Base-by-base conservation (phyloP, 2,888 invertebrate species). In the Spicauda simplicius region DNA sequence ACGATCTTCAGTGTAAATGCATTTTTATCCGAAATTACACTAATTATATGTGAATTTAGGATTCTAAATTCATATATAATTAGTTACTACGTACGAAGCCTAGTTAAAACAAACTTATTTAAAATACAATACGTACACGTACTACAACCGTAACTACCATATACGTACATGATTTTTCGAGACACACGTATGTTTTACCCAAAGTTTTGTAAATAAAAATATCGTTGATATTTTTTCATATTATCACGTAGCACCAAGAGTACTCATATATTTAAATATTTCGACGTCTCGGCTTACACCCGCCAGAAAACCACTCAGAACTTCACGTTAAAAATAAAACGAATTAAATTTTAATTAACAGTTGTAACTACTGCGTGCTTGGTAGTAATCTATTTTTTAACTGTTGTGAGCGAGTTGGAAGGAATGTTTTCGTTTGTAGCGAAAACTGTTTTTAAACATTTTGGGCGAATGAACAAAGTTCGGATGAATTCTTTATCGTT, bases 301-400 rank as follows among this genome's bases (percentile, higher is more conserved):
- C 41, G 14, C 41, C 12, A 1, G 2, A 11, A 41, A 53, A 53
- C 52, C 20, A 61, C 61, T 41, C 19, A 10, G 53, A 18, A 61
- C 16, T 37, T 37, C 30, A 30, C 52, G n/a, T 11, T 16, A 55
- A 55, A 55, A 45, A 62, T 54, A 55, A 54, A 25, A 25, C 19
- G 37, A 55, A 37, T 20, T 62, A 54, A 10, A 45, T 55, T 62
- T 62, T 55, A 41, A 45, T 62, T 62, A 55, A 62, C 54, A 45
- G 54, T 54, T 45, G 41, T 18, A 61, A 37, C 53, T 61, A 25
- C 25, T 25, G 52, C 18, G 33, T 11, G 33, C 37, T 61, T 61
- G 53, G 20, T 16, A 53, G 37, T 33, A 50, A 14, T 20, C 60
- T 60, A 33, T 33, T 61, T 61, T 53, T 14, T 53, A 33, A 16